These are phyloP conservation scores for Parnassius mnemosyne DNA, from an alignment of 2,888 invertebrate species.

Conservation along the genomic window DNA sequence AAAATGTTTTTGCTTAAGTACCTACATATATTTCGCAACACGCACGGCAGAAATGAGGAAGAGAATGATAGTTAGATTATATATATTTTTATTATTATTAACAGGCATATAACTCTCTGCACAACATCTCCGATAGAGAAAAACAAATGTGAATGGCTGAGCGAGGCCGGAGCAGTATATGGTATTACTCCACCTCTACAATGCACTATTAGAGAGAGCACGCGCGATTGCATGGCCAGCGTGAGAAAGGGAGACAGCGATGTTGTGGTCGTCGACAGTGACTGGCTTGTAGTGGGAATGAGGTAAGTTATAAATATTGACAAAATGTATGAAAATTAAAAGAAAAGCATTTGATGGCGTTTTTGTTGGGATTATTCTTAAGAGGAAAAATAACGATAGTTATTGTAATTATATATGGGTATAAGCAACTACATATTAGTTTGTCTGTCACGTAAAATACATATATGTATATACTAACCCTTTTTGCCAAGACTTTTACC, in stretches of 20 bases:
- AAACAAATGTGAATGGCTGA: conserved; percentile 89
- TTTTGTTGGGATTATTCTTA: no score
- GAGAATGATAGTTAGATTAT: background rate
- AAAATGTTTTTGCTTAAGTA: no score
- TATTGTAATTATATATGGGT: no score
- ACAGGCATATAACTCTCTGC: conserved; percentile 82
- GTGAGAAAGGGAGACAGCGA: conserved; percentile 84
- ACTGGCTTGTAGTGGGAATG: conserved; percentile 85
- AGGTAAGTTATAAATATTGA: conserved; percentile 62
- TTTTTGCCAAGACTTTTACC: no score
- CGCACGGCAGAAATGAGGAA: no score
- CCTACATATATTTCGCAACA: no score
- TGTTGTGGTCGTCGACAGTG: conserved; percentile 85
- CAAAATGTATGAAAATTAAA: no score
- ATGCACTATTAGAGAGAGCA: conserved; percentile 83
- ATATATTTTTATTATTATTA: conserved; percentile 23
- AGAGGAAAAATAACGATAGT: no score
- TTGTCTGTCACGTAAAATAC: no score
- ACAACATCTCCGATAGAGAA: conserved; percentile 85
- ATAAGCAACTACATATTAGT: no score
- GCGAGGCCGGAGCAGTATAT: conserved; percentile 86
- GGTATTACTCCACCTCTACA: conserved; percentile 90
- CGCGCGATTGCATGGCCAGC: conserved; percentile 85
- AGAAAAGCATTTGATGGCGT: no score
- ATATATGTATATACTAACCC: no score